These are phyloP conservation scores for Limanda limanda DNA, from an alignment of 2,113 vertebrate genomes.

Conservation along the genomic window DNA sequence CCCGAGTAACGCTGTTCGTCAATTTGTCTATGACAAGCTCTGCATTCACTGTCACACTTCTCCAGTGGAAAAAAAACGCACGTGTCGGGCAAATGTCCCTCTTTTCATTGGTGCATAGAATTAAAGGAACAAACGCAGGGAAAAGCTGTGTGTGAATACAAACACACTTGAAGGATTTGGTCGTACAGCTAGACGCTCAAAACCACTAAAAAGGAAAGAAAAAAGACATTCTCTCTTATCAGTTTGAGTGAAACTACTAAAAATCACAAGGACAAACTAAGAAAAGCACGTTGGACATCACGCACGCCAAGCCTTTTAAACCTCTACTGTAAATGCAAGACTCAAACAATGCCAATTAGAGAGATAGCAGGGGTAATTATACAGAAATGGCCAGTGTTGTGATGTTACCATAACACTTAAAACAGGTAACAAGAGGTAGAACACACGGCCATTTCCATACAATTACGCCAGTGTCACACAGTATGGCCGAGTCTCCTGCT, in stretches of 20 bases:
- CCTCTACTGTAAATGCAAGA: conserved; percentile 54
- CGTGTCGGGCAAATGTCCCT: conserved; percentile 18
- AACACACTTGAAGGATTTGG: conserved; percentile 68
- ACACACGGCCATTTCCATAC: conserved; percentile 83
- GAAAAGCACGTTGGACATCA: conserved; percentile 48
- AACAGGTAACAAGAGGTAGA: conserved; percentile 89
- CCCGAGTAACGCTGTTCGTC: too few relatives aligned
- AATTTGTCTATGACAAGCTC: neutral
- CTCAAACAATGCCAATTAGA: conserved; percentile 63
- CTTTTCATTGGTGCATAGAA: conserved; percentile 68
- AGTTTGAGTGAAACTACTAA: conserved; percentile 45
- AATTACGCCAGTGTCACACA: conserved; percentile 76
- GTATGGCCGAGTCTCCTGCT: conserved; percentile 59
- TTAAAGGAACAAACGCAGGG: conserved; percentile 40
- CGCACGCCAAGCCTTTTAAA: conserved; percentile 52
- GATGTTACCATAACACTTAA: conserved; percentile 84
- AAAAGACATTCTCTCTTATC: conserved; percentile 35
- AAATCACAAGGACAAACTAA: conserved; percentile 35
- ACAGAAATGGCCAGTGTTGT: conserved; percentile 84
- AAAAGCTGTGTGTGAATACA: conserved; percentile 51
- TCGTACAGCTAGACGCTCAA: conserved; percentile 67
- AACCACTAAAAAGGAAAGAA: conserved; percentile 9
- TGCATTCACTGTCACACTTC: conserved; percentile 34
- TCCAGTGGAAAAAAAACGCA: conserved; percentile 1
- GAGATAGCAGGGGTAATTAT: conserved; percentile 78